These are phyloP conservation scores for Cygnus atratus DNA, from an alignment of 2,113 vertebrate species.

Conservation along the genomic window DNA sequence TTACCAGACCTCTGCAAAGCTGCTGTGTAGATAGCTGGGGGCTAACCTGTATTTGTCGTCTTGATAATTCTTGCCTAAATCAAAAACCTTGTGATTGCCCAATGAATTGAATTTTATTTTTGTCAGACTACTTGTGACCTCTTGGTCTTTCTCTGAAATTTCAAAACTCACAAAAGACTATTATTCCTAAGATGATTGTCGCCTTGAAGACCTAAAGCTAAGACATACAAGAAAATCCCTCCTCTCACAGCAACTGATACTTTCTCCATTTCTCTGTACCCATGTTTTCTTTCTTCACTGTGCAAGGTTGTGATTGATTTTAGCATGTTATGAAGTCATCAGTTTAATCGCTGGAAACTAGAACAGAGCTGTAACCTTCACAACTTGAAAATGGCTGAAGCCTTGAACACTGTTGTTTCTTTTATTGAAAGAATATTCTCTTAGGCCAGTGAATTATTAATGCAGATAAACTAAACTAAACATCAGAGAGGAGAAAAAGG, in stretches of 20 bases:
- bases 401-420: not conserved
- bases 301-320: not conserved
- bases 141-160: not conserved
- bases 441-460: not conserved
- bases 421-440: not conserved
- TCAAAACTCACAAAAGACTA: not conserved
- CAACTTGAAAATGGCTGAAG: not conserved
- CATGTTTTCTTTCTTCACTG: not conserved
- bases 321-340: not conserved
- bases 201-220: not conserved
- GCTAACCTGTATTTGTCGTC: not conserved
- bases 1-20: not conserved
- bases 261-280: not conserved
- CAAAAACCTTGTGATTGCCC: not conserved
- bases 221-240: not conserved
- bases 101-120: not conserved
- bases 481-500: not conserved
- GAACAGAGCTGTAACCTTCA: not conserved
- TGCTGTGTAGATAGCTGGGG: not conserved
- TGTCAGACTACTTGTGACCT: not conserved
- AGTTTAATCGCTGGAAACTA: not conserved
- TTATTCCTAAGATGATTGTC: not conserved
- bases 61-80: not conserved
- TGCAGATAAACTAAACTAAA: not conserved
- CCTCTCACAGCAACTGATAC: not conserved